phyloP scores from a whole-genome alignment of 2,797 vertebrate species.

The Emydoidea blandingii region DNA sequence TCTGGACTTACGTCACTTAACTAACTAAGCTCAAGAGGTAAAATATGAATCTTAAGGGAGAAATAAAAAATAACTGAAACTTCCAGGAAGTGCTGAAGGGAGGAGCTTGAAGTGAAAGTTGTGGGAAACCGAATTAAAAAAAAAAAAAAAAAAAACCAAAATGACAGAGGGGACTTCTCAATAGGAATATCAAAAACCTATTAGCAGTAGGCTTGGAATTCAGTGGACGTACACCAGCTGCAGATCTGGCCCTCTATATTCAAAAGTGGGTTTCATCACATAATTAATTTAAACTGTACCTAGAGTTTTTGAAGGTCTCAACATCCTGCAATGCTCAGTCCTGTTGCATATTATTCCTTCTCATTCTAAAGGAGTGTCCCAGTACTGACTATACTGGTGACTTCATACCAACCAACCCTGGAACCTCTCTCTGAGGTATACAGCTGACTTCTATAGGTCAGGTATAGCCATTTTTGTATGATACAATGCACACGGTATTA shows the following conservation, averaged over 20 bases:
- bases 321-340: background rate
- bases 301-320: background rate
- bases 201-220: background rate
- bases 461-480: background rate
- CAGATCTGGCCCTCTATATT: background rate
- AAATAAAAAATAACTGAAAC: background rate
- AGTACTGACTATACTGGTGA: no score
- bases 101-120: background rate
- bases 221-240: constrained; percentile 3
- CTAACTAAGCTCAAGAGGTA: constrained; percentile 9
- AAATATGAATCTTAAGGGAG: background rate
- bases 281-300: background rate
- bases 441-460: background rate
- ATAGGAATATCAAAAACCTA: background rate
- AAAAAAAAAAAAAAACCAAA: no score
- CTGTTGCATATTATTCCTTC: background rate
- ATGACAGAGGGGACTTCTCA: background rate
- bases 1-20: background rate
- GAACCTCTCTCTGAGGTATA: background rate
- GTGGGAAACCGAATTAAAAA: no score
- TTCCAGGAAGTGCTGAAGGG: constrained; percentile 44
- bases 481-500: background rate
- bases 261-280: background rate
- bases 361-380: no score
- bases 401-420: background rate